Percentiles rank a stretch among this genome's conserved stretches.
Evolutionary conservation across 1,140 invertebrate species (phyloP).

Genomic region (Lordiphosa mommai): DNA sequence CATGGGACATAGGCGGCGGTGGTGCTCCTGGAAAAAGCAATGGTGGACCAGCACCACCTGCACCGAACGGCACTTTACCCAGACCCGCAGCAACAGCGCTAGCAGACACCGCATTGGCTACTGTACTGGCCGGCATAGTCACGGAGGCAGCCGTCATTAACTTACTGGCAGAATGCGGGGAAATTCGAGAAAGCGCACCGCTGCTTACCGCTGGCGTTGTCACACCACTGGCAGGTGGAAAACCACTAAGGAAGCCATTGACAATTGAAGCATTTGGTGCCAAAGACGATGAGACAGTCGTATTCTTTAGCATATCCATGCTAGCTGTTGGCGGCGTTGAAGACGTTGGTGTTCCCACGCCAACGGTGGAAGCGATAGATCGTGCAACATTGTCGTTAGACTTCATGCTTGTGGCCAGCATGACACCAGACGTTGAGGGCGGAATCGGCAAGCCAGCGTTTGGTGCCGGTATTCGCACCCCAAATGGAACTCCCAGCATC

Average conservation of each 20-base stretch:
- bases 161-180: conserved; percentile 38
- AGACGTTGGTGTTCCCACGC: conserved; percentile 3
- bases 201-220: conserved; percentile 21
- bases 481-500: conserved; percentile 21
- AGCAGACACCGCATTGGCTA: conserved; percentile 26
- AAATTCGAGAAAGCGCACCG: conserved; percentile 23
- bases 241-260: conserved; percentile 53
- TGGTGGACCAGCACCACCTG: conserved; percentile 28
- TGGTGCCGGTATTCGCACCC: conserved; percentile 9
- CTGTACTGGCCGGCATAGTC: conserved; percentile 20
- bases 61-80: conserved; percentile 27
- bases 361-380: background rate
- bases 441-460: conserved; percentile 5
- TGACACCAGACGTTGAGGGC: conserved; percentile 18
- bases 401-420: conserved; percentile 21
- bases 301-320: conserved; percentile 34
- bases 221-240: conserved; percentile 18
- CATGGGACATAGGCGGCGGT: conserved; percentile 56
- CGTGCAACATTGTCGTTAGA: conserved; percentile 25
- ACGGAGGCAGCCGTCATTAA: conserved; percentile 17
- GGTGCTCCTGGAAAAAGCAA: conserved; percentile 51
- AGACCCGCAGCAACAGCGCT: conserved; percentile 4
- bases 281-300: conserved; percentile 8
- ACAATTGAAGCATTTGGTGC: conserved; percentile 16
- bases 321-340: conserved; percentile 39